A percentile compares a stretch with the other conserved stretches of the same genome.
These are phyloP conservation scores for Psephotus haematonotus DNA, from an alignment of 2,113 vertebrate species.

Conservation along the genomic window DNA sequence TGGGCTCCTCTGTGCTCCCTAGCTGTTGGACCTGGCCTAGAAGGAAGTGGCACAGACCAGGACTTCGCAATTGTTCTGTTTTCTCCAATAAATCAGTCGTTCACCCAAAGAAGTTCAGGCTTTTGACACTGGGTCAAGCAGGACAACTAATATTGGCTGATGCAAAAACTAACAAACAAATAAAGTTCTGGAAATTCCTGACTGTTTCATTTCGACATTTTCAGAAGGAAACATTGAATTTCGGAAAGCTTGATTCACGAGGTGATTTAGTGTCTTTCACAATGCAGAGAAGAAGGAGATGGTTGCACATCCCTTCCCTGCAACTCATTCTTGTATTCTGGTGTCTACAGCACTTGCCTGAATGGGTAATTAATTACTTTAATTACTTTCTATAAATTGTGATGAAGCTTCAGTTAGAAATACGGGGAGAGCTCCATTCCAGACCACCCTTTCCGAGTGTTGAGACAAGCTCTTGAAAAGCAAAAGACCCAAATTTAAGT, in stretches of 20 bases:
- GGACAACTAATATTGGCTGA: background rate
- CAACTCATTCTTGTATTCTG: background rate
- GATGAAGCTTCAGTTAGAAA: background rate
- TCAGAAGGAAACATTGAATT: conserved; percentile 39
- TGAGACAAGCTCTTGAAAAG: background rate
- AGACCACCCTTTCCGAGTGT: background rate
- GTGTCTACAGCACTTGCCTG: background rate
- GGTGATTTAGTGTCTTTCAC: background rate
- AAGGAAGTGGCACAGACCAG: background rate
- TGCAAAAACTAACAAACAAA: background rate
- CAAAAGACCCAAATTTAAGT: background rate
- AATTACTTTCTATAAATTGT: background rate
- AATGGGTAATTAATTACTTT: background rate
- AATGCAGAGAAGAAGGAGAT: background rate
- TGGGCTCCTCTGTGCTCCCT: conserved; percentile 46
- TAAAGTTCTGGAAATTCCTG: background rate
- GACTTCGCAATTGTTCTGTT: background rate
- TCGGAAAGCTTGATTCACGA: background rate
- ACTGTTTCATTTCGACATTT: background rate
- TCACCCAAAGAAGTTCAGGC: background rate
- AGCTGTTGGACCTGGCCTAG: background rate
- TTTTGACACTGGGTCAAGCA: background rate
- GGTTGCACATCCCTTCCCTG: background rate
- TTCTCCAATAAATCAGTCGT: background rate
- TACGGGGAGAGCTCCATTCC: background rate